Evolutionary conservation across 2,888 invertebrate species (phyloP), one percentile per base, ranked within the genome.

Genomic region (Diplazon laetatorius): DNA sequence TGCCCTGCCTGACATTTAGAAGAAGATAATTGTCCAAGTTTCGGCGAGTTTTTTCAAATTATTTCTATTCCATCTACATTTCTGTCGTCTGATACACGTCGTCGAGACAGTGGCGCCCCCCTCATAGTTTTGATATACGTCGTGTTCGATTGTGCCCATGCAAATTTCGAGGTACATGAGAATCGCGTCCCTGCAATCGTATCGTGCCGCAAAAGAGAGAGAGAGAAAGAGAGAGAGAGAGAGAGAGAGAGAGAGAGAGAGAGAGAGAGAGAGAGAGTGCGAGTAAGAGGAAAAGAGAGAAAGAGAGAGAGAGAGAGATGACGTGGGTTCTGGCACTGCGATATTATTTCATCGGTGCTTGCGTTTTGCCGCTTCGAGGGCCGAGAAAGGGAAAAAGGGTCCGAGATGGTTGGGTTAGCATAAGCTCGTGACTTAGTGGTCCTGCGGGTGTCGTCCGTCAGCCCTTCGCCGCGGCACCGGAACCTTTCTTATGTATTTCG

Each of bases 381-480:
- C 62, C 44, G 59, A 46, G 25, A 46, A 65, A 35, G 85, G 80
- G n/a, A n/a, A 82, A 80, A 83, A 78, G 83, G 78, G 82, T 80
- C 71, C 59, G 79, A 59, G 79, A 59, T 71, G 81, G 78, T 80
- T 80, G 83, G 88, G 89, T 89, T 89, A 89, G 89, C 88, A 89
- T 90, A 89, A 87, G 83, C 75, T 83, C 81, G 84, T 91, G 90
- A 91, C 91, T 90, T 91, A 91, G 89, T 89, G 85, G 85, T 89
- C 91, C 91, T 90, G 82, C 72, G 91, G 91, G 91, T 89, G 89
- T 84, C 90, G 87, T 91, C 83, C 86, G 85, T 90, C 89, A 89
- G 81, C 71, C 48, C 60, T 68, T 60, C 59, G 18, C 74, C 78
- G 4, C 65, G 25, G 37, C 60, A 55, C 69, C 76, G 83, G 82